These are phyloP conservation scores for Leptoteleia sp. DNA, from an alignment of 1,140 invertebrate species.

Conservation along the genomic window DNA sequence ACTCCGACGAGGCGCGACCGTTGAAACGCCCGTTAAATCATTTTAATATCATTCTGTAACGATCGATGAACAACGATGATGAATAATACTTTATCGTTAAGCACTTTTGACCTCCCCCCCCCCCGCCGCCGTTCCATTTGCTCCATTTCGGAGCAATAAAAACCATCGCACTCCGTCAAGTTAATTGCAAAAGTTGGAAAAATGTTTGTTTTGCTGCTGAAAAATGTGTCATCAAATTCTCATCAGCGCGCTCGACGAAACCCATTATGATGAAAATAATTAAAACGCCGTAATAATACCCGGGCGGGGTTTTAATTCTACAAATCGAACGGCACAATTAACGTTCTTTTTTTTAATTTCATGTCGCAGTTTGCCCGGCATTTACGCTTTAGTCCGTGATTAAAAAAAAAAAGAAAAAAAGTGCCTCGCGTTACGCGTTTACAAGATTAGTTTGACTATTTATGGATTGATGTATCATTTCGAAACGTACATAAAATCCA, in stretches of 20 bases:
- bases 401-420: too few species aligned
- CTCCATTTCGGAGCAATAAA: conserved; percentile 28
- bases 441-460: conserved; percentile 49
- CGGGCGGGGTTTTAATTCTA: conserved; percentile 1
- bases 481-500: conserved; percentile 47
- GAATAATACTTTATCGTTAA: conserved; percentile 50
- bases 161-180: conserved; percentile 43
- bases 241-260: conserved; percentile 47
- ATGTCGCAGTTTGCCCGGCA: background rate
- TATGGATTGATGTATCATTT: conserved; percentile 55
- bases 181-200: conserved; percentile 60
- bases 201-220: conserved; percentile 45
- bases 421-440: background rate
- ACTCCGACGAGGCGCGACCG: background rate
- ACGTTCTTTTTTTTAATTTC: conserved; percentile 21
- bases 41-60: conserved; percentile 51
- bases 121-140: conserved; percentile 43
- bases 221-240: conserved; percentile 57
- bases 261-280: conserved; percentile 44
- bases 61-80: conserved; percentile 39
- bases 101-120: conserved; percentile 38
- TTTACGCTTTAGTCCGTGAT: background rate
- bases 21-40: conserved; percentile 22
- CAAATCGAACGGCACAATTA: conserved; percentile 10
- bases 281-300: conserved; percentile 38